These are phyloP conservation scores for Rhagonycha lutea DNA, from an alignment of 2,888 invertebrate genomes.

Conservation along the genomic window DNA sequence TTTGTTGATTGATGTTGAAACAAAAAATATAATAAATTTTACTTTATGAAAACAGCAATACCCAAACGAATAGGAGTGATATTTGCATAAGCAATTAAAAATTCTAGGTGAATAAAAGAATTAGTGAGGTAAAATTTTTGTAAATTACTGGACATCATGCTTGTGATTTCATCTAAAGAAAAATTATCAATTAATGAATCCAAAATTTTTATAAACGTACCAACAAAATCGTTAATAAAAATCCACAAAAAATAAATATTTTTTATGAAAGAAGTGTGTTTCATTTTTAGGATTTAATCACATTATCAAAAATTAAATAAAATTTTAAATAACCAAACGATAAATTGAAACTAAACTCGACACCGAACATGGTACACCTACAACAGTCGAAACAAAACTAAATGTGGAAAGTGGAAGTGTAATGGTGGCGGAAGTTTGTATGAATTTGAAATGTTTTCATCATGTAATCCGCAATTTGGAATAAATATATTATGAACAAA, in stretches of 20 bases:
- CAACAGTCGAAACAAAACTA: conserved; percentile 13
- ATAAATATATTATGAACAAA: neutral
- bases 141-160: neutral
- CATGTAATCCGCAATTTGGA: neutral
- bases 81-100: neutral
- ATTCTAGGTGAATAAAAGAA: neutral
- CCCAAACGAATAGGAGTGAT: neutral
- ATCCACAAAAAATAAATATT: conserved; percentile 18
- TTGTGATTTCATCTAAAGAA: neutral
- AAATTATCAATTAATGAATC: neutral
- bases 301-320: conserved; percentile 9
- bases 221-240: conserved; percentile 13
- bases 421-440: neutral
- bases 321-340: conserved; percentile 5
- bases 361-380: conserved; percentile 3
- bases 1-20: neutral
- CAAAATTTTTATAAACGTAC: conserved; percentile 1
- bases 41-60: neutral
- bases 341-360: conserved; percentile 10
- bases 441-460: neutral
- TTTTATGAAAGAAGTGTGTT: conserved; percentile 18
- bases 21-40: neutral
- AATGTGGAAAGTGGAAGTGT: neutral
- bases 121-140: neutral
- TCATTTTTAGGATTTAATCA: conserved; percentile 19